A percentile compares a stretch with the other conserved stretches of the same genome.
phyloP scores from a whole-genome alignment of 2,113 vertebrate genomes.

The Tonatia bakeri region DNA sequence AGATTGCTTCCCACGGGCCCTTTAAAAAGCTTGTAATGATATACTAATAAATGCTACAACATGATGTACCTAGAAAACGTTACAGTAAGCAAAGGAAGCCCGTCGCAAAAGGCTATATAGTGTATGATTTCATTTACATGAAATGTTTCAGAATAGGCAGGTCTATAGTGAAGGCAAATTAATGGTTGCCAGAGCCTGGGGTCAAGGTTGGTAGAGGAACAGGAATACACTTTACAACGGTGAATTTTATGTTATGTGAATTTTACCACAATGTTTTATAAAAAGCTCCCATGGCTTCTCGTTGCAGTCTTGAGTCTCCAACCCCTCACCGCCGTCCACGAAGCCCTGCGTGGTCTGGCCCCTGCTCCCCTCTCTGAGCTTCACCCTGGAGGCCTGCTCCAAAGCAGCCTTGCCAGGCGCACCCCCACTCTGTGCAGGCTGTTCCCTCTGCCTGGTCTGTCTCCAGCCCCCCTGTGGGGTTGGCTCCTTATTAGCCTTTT shows the following conservation, averaged over 20 bases:
- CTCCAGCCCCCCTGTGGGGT: not conserved
- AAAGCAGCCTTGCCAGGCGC: rapidly evolving
- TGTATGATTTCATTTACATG: not conserved
- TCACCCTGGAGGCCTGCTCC: not conserved
- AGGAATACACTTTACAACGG: not conserved
- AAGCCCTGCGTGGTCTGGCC: not conserved
- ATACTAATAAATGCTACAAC: not conserved
- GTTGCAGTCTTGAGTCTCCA: not conserved
- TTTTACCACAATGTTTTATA: not conserved
- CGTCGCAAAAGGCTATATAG: not conserved
- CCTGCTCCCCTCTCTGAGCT: not conserved
- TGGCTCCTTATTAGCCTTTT: not conserved
- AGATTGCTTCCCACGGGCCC: not conserved
- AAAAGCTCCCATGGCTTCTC: not conserved
- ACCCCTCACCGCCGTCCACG: not conserved
- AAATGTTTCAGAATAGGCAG: not conserved
- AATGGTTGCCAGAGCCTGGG: not conserved
- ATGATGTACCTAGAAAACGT: not conserved
- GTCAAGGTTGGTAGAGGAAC: too few relatives aligned
- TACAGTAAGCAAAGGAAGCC: not conserved
- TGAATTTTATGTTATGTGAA: not conserved
- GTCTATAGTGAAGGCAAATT: not conserved
- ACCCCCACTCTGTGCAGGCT: not conserved
- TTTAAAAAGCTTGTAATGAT: not conserved
- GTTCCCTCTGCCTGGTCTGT: not conserved